Conservation (phyloP, 2,888 invertebrate species). For the Agrochola litura region DNA sequence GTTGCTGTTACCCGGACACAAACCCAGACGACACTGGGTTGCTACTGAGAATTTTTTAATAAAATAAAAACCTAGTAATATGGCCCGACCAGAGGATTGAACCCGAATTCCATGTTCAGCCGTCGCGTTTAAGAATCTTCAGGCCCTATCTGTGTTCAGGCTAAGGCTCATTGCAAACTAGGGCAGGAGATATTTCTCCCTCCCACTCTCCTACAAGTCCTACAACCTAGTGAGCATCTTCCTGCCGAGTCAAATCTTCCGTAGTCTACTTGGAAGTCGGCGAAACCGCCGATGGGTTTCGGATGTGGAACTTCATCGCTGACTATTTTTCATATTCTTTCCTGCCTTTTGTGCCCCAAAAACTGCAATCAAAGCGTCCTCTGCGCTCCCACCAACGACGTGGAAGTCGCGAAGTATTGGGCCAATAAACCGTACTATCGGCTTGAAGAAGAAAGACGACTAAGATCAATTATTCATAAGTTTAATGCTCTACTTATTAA, state of each 20-base stretch:
- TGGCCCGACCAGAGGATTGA: neutral
- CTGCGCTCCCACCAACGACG: neutral
- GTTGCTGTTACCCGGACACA: neutral
- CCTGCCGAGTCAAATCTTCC: neutral
- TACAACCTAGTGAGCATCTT: neutral
- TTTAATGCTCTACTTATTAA: neutral
- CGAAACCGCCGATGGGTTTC: neutral
- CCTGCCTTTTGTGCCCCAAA: neutral
- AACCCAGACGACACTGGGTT: neutral
- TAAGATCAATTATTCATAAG: neutral
- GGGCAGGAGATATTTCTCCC: neutral
- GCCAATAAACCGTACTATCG: neutral
- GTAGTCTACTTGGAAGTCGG: neutral
- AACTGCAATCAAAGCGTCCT: neutral
- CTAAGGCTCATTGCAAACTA: neutral
- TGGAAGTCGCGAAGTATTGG: neutral
- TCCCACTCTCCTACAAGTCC: neutral
- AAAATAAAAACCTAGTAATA: neutral
- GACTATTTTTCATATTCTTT: neutral
- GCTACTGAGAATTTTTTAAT: neutral
- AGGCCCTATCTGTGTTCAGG: no score
- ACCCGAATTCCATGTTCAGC: neutral
- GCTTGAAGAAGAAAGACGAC: neutral
- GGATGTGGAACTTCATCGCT: neutral
- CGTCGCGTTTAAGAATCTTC: neutral